Base-by-base conservation (phyloP, 2,113 vertebrate species). In the Cavia porcellus region DNA sequence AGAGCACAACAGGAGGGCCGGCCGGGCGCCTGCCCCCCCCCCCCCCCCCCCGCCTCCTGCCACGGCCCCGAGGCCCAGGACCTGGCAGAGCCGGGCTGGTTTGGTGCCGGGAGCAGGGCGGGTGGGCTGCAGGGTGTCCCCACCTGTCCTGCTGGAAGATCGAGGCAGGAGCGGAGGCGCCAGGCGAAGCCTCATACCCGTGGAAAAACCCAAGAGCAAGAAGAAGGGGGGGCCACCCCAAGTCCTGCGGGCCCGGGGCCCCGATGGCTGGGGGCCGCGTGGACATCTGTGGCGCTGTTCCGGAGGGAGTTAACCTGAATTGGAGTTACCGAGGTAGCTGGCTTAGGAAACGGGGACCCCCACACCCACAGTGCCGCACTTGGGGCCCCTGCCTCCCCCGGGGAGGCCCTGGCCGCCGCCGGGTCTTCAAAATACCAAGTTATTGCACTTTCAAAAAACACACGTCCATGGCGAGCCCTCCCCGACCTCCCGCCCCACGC, bases 261-360 rank as follows among this genome's bases (percentile, higher is more conserved):
- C 32, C 19, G 70, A 93, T 22, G 25, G 85, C 62, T 20, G 79
- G 92, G 6, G 64, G 93, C 57, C 15, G 57, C 22, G 93, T 52
- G 66, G 35, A 95, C 90, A n/a, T 95, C 95, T 90, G 72, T 93
- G 50, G 50, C 50, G 22, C 97, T 42, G 98, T 92, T 77, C 93
- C 95, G 75, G 79, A 96, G 98, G 96, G 98, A 98, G 98, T 98
- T 98, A 98, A 98, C 98, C 98, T 99, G 98, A 99, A 99, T 98
- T 98, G 98, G 98, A 98, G 97, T 98, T 98, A 98, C 98, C 98
- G 98, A 99, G 98, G 98, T 99, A 99, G 98, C 98, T 99, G 98
- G 98, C 98, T 55, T 98, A 98, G 97, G 98, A 92, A 99, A 98
- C 98, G 97, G 98, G 98, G 97, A 98, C 89, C 95, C 93, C 87